Conservation (phyloP, 2,113 vertebrate genomes). For the Alouatta palliata region DNA sequence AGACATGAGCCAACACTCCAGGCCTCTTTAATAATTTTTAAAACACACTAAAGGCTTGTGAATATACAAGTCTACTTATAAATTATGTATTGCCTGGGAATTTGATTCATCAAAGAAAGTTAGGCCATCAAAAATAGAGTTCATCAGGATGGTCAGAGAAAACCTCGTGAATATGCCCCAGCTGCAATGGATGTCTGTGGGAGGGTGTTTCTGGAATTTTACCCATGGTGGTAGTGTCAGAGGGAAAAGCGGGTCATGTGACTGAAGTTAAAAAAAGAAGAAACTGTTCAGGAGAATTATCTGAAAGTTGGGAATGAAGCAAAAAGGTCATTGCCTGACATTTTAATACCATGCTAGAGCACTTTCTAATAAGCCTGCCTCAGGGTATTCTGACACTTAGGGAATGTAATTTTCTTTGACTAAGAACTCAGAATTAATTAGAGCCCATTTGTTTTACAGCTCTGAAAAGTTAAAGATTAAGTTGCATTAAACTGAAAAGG, state of each 20-base stretch:
- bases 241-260: background rate
- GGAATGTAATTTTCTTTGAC: conserved; percentile 26
- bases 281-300: background rate
- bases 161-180: background rate
- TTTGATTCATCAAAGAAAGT: background rate
- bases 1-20: no score
- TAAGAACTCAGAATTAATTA: conserved; percentile 4
- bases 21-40: no score
- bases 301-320: background rate
- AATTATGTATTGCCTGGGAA: no score
- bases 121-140: background rate
- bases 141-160: background rate
- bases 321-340: background rate
- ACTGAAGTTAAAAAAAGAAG: background rate
- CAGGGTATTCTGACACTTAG: background rate
- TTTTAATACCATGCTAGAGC: background rate
- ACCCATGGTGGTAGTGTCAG: background rate
- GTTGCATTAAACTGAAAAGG: background rate
- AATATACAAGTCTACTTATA: no score
- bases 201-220: background rate
- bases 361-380: background rate
- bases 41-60: no score
- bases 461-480: conserved; percentile 45
- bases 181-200: background rate
- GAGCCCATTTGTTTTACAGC: conserved; percentile 1